Evolutionary conservation across 2,888 invertebrate genomes (phyloP).

Genomic region (Yponomeuta sedellus): DNA sequence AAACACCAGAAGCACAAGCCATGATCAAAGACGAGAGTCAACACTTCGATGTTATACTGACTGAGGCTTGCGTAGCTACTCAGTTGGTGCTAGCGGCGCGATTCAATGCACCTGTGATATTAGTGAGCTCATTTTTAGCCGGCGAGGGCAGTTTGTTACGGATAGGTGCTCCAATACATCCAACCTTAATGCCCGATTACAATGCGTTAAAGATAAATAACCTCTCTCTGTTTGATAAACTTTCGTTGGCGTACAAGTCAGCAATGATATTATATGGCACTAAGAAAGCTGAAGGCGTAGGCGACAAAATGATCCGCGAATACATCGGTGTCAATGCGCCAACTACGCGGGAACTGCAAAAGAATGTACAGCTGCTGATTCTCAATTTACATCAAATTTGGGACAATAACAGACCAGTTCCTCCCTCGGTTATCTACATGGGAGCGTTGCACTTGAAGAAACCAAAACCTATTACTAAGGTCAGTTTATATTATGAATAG

Average conservation of each 20-base stretch:
- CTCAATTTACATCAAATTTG: conserved; percentile 18
- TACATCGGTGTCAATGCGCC: conserved; percentile 10
- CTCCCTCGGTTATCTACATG: conserved; percentile 15
- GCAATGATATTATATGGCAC: not conserved
- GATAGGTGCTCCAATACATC: conserved; percentile 11
- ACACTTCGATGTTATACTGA: conserved; percentile 14
- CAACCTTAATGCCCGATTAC: conserved; percentile 4
- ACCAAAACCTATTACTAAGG: conserved; percentile 10
- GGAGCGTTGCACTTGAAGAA: conserved; percentile 13
- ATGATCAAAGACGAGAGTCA: conserved; percentile 6
- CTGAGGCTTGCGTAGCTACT: not conserved
- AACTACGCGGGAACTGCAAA: not conserved
- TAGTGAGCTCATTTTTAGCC: conserved; percentile 14
- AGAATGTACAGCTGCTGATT: conserved; percentile 12
- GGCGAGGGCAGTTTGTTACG: not conserved
- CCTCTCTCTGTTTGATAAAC: conserved; percentile 5
- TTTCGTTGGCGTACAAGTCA: not conserved
- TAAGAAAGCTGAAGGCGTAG: not conserved
- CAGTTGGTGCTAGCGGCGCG: not conserved
- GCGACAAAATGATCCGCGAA: not conserved
- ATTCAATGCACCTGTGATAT: conserved; percentile 11
- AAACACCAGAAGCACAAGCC: not conserved
- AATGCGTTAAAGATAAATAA: not conserved
- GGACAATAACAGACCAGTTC: conserved; percentile 16
- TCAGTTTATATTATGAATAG: not conserved